Evolutionary conservation across 2,888 invertebrate species (phyloP).

Genomic region (Agonopterix heracliana): DNA sequence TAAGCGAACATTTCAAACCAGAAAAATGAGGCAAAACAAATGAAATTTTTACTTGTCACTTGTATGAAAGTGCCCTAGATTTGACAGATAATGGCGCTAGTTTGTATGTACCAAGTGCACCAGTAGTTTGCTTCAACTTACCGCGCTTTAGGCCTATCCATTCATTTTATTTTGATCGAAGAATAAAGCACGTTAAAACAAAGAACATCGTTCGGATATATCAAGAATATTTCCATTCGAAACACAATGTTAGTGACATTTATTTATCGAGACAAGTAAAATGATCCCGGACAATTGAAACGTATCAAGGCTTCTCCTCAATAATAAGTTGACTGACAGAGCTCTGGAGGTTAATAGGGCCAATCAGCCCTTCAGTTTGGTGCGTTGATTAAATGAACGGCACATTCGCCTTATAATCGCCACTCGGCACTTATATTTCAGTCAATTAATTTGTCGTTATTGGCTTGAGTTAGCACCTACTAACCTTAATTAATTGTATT

Average conservation of each 20-base stretch:
- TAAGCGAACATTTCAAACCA: too few species aligned
- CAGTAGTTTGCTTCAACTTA: too few species aligned
- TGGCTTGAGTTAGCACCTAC: conserved; percentile 14
- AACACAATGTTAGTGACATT: conserved; percentile 9
- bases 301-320: conserved; percentile 59
- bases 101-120: too few species aligned
- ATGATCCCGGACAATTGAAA: conserved; percentile 56
- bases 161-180: too few species aligned
- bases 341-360: conserved; percentile 54
- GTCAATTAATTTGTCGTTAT: conserved; percentile 24
- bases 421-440: conserved; percentile 23
- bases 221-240: conserved; percentile 1
- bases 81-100: too few species aligned
- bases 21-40: too few species aligned
- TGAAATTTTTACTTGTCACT: too few species aligned
- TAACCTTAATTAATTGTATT: conserved; percentile 12
- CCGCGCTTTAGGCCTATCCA: too few species aligned
- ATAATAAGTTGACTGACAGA: conserved; percentile 56
- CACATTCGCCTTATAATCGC: conserved; percentile 23
- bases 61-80: too few species aligned
- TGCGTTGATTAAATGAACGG: conserved; percentile 44
- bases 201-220: too few species aligned
- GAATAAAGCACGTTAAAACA: too few species aligned
- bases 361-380: conserved; percentile 57
- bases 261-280: conserved; percentile 12